These are phyloP conservation scores for Crotalus viridis DNA, from an alignment of 2,113 vertebrate genomes.

Conservation along the genomic window DNA sequence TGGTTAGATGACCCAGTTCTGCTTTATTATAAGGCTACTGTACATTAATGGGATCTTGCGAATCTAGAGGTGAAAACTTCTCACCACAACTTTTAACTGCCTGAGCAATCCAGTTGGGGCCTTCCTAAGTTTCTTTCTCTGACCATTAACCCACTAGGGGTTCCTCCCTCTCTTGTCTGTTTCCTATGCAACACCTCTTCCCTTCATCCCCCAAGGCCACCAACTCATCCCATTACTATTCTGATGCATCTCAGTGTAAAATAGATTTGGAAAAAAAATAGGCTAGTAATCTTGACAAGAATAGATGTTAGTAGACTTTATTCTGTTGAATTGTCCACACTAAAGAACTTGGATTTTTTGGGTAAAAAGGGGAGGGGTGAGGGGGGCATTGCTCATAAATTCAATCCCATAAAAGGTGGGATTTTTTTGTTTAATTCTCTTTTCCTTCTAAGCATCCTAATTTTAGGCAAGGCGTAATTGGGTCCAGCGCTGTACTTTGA, in stretches of 20 bases:
- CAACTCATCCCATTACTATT: background rate
- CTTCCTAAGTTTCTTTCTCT: no score
- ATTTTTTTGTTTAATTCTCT: background rate
- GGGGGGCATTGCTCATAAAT: background rate
- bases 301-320: background rate
- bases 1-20: background rate
- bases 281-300: background rate
- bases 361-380: background rate
- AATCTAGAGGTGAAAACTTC: background rate
- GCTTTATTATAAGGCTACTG: background rate
- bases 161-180: background rate
- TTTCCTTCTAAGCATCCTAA: background rate
- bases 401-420: background rate
- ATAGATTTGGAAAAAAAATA: background rate
- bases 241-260: background rate
- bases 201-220: background rate
- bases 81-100: background rate
- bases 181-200: background rate
- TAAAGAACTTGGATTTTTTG: background rate
- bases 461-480: background rate
- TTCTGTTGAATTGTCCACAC: background rate
- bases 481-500: background rate
- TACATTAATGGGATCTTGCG: no score
- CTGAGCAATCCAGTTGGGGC: background rate
- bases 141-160: no score